phyloP scores from a whole-genome alignment of 1,140 invertebrate species.

The Microvelia longipes region DNA sequence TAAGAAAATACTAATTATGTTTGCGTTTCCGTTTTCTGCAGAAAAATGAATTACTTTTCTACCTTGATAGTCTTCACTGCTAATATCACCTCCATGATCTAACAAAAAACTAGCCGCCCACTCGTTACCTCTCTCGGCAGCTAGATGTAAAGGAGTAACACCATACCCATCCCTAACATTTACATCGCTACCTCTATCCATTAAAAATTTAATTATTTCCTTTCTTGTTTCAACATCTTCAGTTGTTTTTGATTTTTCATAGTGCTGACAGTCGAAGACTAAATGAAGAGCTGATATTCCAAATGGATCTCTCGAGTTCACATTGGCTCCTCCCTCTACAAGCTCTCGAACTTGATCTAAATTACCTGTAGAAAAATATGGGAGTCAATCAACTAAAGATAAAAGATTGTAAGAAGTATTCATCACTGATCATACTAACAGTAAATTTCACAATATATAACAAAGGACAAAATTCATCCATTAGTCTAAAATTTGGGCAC shows the following conservation, averaged over 20 bases:
- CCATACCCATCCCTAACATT: not conserved
- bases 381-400: too few relatives aligned
- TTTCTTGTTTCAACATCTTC: not conserved
- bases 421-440: too few relatives aligned
- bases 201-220: not conserved
- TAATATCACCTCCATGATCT: not conserved
- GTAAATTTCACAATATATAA: too few relatives aligned
- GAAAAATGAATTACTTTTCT: not conserved
- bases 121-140: not conserved
- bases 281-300: not conserved
- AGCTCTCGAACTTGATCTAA: not conserved
- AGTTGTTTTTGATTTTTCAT: not conserved
- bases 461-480: too few relatives aligned
- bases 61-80: not conserved
- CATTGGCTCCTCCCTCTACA: not conserved
- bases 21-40: not conserved
- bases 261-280: not conserved
- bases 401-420: too few relatives aligned
- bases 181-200: not conserved
- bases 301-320: not conserved
- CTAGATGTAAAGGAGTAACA: not conserved
- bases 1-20: not conserved
- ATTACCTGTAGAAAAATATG: not conserved
- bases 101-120: not conserved
- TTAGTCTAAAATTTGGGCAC: too few relatives aligned